phyloP scores from a whole-genome alignment of 2,888 invertebrate species.

The Cataglyphis cursor region DNA sequence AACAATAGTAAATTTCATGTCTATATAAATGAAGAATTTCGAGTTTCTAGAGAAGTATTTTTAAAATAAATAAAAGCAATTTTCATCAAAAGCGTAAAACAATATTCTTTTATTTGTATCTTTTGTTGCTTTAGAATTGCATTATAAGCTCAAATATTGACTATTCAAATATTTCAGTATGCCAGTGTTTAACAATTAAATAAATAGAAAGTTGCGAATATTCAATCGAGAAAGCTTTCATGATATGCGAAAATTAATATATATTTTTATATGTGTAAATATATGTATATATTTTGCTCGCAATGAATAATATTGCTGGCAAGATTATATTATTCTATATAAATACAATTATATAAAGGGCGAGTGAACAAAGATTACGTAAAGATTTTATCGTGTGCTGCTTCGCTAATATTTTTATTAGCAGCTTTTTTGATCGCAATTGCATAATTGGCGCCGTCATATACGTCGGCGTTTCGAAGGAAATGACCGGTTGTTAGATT shows the following conservation, averaged over 20 bases:
- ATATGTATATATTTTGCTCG: background rate
- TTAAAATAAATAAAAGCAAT: background rate
- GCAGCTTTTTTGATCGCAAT: background rate
- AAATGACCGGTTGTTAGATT: conserved; percentile 27
- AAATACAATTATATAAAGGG: background rate
- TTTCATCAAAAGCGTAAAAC: background rate
- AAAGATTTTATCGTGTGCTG: background rate
- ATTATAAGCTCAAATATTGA: background rate
- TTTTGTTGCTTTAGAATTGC: background rate
- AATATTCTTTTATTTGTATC: background rate
- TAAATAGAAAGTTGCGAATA: conserved; percentile 4
- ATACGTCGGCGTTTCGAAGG: conserved; percentile 1
- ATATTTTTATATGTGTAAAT: background rate
- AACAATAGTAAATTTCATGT: background rate
- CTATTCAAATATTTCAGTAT: conserved; percentile 1
- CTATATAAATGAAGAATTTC: background rate
- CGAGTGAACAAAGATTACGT: background rate
- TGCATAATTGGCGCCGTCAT: background rate
- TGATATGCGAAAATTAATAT: background rate
- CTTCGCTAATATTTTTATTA: conserved; percentile 16
- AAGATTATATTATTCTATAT: conserved; percentile 14
- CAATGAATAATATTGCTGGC: background rate
- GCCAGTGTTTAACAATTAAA: background rate
- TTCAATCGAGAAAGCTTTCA: background rate
- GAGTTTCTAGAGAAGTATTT: background rate